Evolutionary conservation across 2,797 vertebrate genomes (phyloP).

Genomic region (Xiphophorus birchmanni): DNA sequence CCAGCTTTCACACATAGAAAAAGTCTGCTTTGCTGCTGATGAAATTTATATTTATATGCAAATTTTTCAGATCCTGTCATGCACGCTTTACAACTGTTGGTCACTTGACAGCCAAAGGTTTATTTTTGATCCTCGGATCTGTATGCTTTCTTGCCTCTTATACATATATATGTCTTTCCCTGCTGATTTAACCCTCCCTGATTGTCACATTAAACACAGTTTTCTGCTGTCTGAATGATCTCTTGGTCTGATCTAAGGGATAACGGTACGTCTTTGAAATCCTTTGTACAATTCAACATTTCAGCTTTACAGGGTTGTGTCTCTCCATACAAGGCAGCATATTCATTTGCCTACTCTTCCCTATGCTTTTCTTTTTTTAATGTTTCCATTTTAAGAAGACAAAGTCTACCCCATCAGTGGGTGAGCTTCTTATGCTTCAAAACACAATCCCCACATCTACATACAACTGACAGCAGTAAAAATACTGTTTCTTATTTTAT

Average conservation of each 20-base stretch:
- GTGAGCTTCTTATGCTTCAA: conserved; percentile 72
- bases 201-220: conserved; percentile 72
- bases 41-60: conserved; percentile 1
- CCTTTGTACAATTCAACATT: conserved; percentile 31
- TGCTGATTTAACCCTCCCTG: conserved; percentile 36
- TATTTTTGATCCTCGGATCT: conserved; percentile 42
- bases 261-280: conserved; percentile 55
- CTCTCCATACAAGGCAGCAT: conserved; percentile 28
- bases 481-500: conserved; percentile 30
- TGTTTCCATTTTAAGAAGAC: conserved; percentile 43
- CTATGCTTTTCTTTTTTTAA: conserved; percentile 14
- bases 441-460: conserved; percentile 75
- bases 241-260: conserved; percentile 48
- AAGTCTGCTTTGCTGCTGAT: conserved; percentile 2
- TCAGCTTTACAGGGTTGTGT: conserved; percentile 41
- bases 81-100: conserved; percentile 8
- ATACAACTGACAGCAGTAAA: conserved; percentile 69
- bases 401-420: conserved; percentile 67
- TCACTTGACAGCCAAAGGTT: conserved; percentile 46
- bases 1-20: not conserved
- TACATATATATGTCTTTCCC: conserved; percentile 25
- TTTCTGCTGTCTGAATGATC: conserved; percentile 50
- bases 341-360: conserved; percentile 23
- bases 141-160: conserved; percentile 42
- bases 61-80: conserved; percentile 3